Evolutionary conservation across 2,113 vertebrate species (phyloP), one percentile per base, ranked within the genome.

Genomic region (Bufo gargarizans): DNA sequence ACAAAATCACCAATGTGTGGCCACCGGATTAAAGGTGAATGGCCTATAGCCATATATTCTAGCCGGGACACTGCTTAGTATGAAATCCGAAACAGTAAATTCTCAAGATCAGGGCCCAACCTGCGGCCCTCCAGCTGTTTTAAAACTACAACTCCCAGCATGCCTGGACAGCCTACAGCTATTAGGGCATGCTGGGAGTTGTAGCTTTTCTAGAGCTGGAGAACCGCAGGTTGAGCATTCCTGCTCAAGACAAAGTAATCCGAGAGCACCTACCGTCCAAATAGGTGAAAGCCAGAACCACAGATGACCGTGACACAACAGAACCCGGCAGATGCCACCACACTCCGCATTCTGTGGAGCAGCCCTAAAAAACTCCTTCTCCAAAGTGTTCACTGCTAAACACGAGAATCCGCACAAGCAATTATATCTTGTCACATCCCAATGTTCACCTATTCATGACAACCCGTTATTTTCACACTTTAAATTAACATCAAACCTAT

Each of bases 351-450:
- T 45, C 69, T 45, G 17, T 20, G 72, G 59, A 19, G 19, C 45
- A 84, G 47, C 61, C 43, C 33, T 53, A 22, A 63, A 22, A 63
- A 49, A 6, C 14, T 50, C 19, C 2, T 86, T 80, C 13, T 79
- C 22, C 47, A 90, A 78, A 91, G 71, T 89, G 89, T 90, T 90
- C 90, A 89, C 91, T 91, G 91, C 89, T 61, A 10, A 81, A 81
- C 17, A 16, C 22, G 90, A 90, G 91, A 86, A 61, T n/a, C 79
- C 76, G 90, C 91, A 91, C 89, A 91, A 93, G 90, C 91, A 93
- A 94, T 95, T 96, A 92, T 92, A 94, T 92, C 92, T 93, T 93
- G 93, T 94, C 94, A 95, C 85, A 84, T 92, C 85, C 91, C 91
- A 89, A 90, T 91, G 91, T 92, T 93, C 93, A 92, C 93, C 92